Evolutionary conservation across 2,888 invertebrate genomes (phyloP).

Genomic region (Clitarchus hookeri): DNA sequence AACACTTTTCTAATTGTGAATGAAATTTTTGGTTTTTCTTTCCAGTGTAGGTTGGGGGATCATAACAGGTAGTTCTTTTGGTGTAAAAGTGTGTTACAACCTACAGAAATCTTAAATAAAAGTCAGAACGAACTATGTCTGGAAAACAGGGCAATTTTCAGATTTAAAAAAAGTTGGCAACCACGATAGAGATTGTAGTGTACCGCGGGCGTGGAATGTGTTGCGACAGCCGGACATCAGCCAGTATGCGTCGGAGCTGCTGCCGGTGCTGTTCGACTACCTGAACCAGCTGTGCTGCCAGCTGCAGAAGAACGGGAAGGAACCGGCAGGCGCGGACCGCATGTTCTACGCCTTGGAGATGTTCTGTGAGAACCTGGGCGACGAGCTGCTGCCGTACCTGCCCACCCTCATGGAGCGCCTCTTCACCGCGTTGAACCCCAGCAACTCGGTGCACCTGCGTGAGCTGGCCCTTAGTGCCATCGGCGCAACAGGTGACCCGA

Average conservation of each 20-base stretch:
- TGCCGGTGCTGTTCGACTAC: slow-evolving; percentile 74
- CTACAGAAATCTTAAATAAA: too few relatives aligned
- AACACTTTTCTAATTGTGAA: too few relatives aligned
- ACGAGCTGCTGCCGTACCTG: slow-evolving; percentile 72
- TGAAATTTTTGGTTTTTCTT: too few relatives aligned
- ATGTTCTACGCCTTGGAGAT: slow-evolving; percentile 81
- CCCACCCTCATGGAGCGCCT: slow-evolving; percentile 73
- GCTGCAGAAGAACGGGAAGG: slow-evolving; percentile 60
- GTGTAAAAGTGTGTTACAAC: too few relatives aligned
- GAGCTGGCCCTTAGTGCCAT: slow-evolving; percentile 72
- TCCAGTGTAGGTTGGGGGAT: too few relatives aligned
- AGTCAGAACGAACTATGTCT: too few relatives aligned
- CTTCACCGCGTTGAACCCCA: slow-evolving; percentile 63
- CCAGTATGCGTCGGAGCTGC: slow-evolving; percentile 69
- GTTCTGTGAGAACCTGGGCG: slow-evolving; percentile 77
- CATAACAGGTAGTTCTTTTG: too few relatives aligned
- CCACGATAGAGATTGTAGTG: neutral
- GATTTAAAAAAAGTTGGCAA: too few relatives aligned
- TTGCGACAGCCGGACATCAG: slow-evolving; percentile 70
- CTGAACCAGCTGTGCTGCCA: slow-evolving; percentile 64
- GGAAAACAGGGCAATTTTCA: too few relatives aligned
- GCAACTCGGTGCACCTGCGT: slow-evolving; percentile 64
- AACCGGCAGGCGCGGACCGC: slow-evolving; percentile 68
- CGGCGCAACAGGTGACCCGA: slow-evolving; percentile 60
- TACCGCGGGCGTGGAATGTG: slow-evolving; percentile 17